Percentiles rank a stretch among this genome's conserved stretches.
Conservation (phyloP, 1,140 invertebrate species). For the Lepidotrigona ventralis region DNA sequence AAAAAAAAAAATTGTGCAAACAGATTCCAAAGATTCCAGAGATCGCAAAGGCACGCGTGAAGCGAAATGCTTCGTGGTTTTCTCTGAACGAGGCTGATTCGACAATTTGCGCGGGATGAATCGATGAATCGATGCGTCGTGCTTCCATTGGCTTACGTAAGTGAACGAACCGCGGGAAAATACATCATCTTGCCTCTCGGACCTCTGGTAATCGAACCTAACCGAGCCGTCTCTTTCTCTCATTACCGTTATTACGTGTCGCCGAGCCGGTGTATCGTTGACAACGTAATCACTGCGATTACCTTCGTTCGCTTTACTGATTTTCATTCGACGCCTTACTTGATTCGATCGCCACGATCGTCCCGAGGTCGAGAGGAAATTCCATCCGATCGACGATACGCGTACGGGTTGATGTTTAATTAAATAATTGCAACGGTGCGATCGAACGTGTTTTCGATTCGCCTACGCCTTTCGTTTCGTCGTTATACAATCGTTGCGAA, state of each 20-base stretch:
- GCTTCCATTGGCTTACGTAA: conserved; percentile 45
- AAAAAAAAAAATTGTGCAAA: not conserved
- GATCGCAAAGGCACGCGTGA: not conserved
- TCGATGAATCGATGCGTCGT: not conserved
- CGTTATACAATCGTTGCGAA: too few species aligned
- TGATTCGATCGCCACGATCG: not conserved
- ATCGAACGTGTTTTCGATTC: not conserved
- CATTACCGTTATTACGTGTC: conserved; percentile 62
- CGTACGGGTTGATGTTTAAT: conserved; percentile 16
- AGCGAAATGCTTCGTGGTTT: conserved; percentile 3
- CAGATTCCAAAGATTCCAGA: conserved; percentile 11
- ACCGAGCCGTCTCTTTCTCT: conserved; percentile 61
- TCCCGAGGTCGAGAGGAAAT: conserved; percentile 17
- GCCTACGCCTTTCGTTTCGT: not conserved
- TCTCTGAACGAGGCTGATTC: not conserved
- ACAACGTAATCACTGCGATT: conserved; percentile 60
- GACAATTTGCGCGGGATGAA: not conserved
- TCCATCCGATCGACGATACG: conserved; percentile 12
- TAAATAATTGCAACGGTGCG: conserved; percentile 33
- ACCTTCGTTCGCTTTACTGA: conserved; percentile 60
- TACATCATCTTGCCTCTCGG: not conserved
- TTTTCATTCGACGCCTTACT: conserved; percentile 46
- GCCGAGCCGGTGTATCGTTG: conserved; percentile 43
- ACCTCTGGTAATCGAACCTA: conserved; percentile 57
- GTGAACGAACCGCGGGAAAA: conserved; percentile 49